These are phyloP conservation scores for Ranitomeya imitator DNA, from an alignment of 2,113 vertebrate genomes.

Conservation along the genomic window DNA sequence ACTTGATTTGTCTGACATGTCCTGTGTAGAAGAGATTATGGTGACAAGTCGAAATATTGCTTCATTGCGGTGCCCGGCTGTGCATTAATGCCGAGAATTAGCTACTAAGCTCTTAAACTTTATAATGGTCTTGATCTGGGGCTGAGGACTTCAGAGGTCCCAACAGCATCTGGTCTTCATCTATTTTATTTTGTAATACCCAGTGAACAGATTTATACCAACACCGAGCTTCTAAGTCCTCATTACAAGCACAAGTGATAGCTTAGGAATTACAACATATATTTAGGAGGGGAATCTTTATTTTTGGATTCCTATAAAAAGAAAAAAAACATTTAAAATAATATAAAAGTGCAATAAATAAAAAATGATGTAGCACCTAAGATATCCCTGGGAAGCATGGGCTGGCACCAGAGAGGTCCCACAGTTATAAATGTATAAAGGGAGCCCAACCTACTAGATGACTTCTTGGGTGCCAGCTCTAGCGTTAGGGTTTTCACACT, in stretches of 20 bases:
- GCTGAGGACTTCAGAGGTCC: constrained; percentile 15
- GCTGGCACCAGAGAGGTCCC: not conserved
- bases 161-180: not conserved
- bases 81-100: constrained; percentile 18
- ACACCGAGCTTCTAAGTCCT: not conserved
- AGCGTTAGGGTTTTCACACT: too few species aligned
- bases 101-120: not conserved
- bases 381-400: not conserved
- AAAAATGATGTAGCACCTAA: not conserved
- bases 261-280: not conserved
- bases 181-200: not conserved
- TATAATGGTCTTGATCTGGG: constrained; percentile 1
- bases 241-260: not conserved
- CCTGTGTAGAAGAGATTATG: constrained; percentile 5
- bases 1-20: not conserved
- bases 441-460: too few species aligned
- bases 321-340: not conserved
- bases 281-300: not conserved
- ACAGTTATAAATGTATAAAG: not conserved
- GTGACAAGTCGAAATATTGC: constrained; percentile 15
- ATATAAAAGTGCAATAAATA: not conserved
- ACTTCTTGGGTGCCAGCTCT: too few species aligned
- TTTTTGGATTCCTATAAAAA: not conserved
- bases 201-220: not conserved
- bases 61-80: not conserved